Conservation (phyloP, 2,797 vertebrate genomes). For the Urocyon cinereoargenteus region DNA sequence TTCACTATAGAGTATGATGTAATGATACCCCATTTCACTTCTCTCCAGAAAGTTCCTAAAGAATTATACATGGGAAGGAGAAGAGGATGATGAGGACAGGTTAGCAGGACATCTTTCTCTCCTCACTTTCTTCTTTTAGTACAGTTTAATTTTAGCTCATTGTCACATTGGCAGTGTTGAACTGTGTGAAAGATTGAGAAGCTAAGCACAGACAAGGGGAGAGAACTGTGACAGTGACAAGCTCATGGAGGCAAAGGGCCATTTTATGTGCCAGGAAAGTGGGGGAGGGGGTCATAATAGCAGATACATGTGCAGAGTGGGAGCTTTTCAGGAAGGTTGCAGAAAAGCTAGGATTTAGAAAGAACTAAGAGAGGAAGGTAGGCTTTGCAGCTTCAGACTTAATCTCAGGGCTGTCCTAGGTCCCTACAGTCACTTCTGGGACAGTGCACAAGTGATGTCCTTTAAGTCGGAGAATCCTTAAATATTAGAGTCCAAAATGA, state of each 20-base stretch:
- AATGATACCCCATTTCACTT: not conserved
- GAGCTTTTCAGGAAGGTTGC: not conserved
- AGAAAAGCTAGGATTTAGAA: not conserved
- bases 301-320: not conserved
- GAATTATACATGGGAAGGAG: not conserved
- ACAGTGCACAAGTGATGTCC: not conserved
- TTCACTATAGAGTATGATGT: not conserved
- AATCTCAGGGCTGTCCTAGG: conserved; percentile 16
- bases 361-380: not conserved
- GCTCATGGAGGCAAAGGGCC: not conserved
- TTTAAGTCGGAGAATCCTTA: not conserved
- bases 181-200: not conserved
- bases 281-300: not conserved
- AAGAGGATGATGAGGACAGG: not conserved
- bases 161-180: not conserved
- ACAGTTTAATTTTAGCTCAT: conserved; percentile 43
- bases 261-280: not conserved
- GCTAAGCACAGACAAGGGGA: not conserved
- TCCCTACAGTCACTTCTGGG: not conserved
- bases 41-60: conserved; percentile 15
- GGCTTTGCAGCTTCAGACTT: conserved; percentile 24
- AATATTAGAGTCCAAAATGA: not conserved
- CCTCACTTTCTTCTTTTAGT: conserved; percentile 11
- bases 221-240: conserved; percentile 30
- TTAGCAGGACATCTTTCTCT: not conserved